Conservation (phyloP, 2,113 vertebrate species). For the Perca schrenkii region DNA sequence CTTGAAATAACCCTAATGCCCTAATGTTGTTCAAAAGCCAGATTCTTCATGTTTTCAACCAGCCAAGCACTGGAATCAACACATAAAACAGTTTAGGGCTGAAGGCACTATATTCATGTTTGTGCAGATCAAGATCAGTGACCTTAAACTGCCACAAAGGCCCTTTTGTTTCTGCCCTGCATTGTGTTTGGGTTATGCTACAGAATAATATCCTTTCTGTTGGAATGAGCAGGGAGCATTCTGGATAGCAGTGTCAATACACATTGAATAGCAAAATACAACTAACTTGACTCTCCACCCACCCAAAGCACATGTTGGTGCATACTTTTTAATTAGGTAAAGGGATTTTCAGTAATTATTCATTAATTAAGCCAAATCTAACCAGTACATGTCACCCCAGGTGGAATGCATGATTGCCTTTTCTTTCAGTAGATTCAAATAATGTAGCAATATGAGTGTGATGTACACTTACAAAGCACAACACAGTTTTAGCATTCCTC, state of each 20-base stretch:
- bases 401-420: slow-evolving; percentile 1
- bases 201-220: not conserved
- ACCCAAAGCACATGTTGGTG: not conserved
- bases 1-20: not conserved
- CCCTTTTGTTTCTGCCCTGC: not conserved
- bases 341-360: not conserved
- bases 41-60: too few relatives aligned
- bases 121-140: not conserved
- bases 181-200: not conserved
- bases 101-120: slow-evolving; percentile 10
- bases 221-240: not conserved
- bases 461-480: not conserved
- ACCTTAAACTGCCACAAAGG: not conserved
- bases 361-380: slow-evolving; percentile 4
- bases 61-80: not conserved
- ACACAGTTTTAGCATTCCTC: not conserved
- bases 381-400: not conserved
- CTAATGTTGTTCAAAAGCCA: too few relatives aligned
- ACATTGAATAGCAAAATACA: slow-evolving; percentile 27
- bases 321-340: slow-evolving; percentile 10
- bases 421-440: slow-evolving; percentile 3
- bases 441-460: not conserved
- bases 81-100: not conserved
- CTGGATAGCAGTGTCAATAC: not conserved
- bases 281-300: slow-evolving; percentile 11